Evolutionary conservation across 1,140 invertebrate species (phyloP).

Genomic region (Trichonephila clavata): DNA sequence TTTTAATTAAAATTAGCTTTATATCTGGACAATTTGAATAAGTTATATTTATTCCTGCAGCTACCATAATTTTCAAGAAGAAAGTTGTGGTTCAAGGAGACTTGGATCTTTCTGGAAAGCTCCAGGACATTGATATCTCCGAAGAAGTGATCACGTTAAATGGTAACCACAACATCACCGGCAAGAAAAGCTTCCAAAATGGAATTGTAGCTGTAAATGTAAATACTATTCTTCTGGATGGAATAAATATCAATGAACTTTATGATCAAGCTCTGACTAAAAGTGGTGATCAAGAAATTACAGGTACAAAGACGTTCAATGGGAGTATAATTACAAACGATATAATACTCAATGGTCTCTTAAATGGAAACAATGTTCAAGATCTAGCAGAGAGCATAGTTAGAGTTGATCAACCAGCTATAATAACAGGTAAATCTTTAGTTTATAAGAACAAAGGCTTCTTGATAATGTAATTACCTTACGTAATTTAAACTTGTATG

Average conservation of each 20-base stretch:
- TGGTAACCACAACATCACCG: constrained; percentile 39
- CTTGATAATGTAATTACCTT: neutral
- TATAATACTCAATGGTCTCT: constrained; percentile 24
- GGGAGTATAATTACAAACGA: constrained; percentile 17
- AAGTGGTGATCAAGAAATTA: constrained; percentile 16
- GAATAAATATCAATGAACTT: constrained; percentile 39
- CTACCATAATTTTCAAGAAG: constrained; percentile 48
- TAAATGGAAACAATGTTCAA: constrained; percentile 56
- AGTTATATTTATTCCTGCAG: neutral
- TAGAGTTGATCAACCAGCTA: neutral
- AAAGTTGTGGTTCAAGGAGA: constrained; percentile 40
- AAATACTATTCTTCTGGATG: constrained; percentile 6
- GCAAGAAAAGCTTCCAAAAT: constrained; percentile 38
- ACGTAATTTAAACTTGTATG: neutral
- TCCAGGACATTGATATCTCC: constrained; percentile 55
- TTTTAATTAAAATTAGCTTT: too few relatives aligned
- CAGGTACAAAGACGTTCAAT: constrained; percentile 38
- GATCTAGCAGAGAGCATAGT: constrained; percentile 53
- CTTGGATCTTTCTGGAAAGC: neutral
- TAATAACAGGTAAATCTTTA: constrained; percentile 43
- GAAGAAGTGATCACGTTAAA: constrained; percentile 60
- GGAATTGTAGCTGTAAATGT: constrained; percentile 52
- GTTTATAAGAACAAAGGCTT: neutral
- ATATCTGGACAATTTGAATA: neutral
- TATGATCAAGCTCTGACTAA: constrained; percentile 20